Base-by-base conservation (phyloP, 2,797 vertebrate genomes). In the Pachyuromys duprasi region DNA sequence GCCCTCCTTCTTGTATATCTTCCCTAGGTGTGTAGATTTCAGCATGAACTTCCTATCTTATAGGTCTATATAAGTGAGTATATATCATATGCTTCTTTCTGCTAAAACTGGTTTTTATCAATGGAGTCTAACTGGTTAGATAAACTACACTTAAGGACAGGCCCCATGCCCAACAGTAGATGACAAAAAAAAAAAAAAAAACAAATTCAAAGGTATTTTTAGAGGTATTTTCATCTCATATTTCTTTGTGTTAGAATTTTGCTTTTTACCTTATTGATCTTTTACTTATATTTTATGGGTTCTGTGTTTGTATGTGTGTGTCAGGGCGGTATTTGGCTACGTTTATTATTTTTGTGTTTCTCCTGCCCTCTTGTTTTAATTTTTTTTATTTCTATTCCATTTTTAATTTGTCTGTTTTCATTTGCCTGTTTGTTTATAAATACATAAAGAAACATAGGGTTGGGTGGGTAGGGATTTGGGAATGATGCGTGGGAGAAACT, bases 401-500 rank as follows among this genome's bases (percentile, higher is more conserved):
- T 12, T 36, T 28, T n/a, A n/a, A n/a, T 63, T 42, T 36, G 22
- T 39, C 42, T 81, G 78, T 26, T 20, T 81, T 26, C 2, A 39
- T 81, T 62, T 31, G 7, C 17, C 3, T 65, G 28, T 45, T 65
- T 22, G 3, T 49, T 45, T 65, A 9, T 65, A 65, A 83, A 33
- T 8, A 2, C 13, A 18, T 15, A 65, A 33, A 17, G 31, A 62
- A 22, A 7, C 57, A n/a, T 13, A 15, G 17, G 42, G 62, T 31
- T 83, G 26, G 26, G 26, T 83, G 26, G 8, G 2, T 63, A 0
- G 1, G 5, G 11, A 45, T 11, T 0, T 63, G 2, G 2, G 7
- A 49, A 49, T 11, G 65, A 33, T 2, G 1, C 11, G 49, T 8
- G 33, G 49, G 31, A 78, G 31, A 45, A 78, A 33, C 14, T 76